A percentile compares a stretch with the other conserved stretches of the same genome.
Evolutionary conservation across 1,140 invertebrate species (phyloP).

Genomic region (Aphidius gifuensis): DNA sequence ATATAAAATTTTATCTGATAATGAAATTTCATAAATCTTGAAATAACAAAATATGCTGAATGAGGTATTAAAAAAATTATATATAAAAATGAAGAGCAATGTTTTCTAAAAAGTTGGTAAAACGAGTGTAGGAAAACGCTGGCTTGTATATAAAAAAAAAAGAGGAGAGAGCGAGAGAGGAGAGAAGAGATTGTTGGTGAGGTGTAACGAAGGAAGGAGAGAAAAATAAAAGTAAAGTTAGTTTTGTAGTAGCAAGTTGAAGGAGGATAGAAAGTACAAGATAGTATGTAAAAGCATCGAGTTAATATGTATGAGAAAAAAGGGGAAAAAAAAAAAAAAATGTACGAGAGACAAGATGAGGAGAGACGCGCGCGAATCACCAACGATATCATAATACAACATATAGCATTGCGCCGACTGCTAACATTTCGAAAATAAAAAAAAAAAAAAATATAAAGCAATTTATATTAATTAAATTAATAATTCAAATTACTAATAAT

Average conservation of each 20-base stretch:
- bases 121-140: conserved; percentile 5
- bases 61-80: conserved; percentile 5
- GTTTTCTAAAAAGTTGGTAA: conserved; percentile 49
- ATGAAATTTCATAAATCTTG: no score
- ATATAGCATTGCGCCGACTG: conserved; percentile 15
- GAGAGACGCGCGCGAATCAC: conserved; percentile 17
- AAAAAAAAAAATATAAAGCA: no score
- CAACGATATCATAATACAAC: conserved; percentile 23
- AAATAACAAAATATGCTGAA: not conserved
- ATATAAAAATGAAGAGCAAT: conserved; percentile 30
- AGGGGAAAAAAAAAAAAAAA: not conserved
- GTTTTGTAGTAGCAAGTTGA: not conserved
- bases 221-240: conserved; percentile 1
- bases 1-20: no score
- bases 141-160: conserved; percentile 10
- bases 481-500: no score
- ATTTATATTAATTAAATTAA: no score
- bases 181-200: not conserved
- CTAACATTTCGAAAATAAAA: no score
- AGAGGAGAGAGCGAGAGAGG: conserved; percentile 11
- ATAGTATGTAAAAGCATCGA: no score
- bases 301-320: conserved; percentile 6
- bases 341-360: conserved; percentile 6
- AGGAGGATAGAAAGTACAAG: not conserved
- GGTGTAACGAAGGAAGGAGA: conserved; percentile 6